phyloP scores from a whole-genome alignment of 2,888 invertebrate genomes.

The Andrena haemorrhoa region DNA sequence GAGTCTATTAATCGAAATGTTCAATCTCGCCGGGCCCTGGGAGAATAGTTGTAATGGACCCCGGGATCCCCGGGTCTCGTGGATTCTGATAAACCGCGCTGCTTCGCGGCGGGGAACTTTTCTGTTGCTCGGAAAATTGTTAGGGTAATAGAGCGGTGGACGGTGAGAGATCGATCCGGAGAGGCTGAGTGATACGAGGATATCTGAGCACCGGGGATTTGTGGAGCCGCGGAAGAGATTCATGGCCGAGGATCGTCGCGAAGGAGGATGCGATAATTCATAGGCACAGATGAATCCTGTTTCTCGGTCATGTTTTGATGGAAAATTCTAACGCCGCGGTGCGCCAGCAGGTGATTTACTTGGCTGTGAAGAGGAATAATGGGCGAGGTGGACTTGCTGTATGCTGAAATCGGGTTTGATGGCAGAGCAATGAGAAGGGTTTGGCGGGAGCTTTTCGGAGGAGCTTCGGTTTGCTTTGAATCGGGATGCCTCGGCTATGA shows the following conservation, averaged over 20 bases:
- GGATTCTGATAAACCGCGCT: neutral
- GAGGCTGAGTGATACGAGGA: too few species aligned
- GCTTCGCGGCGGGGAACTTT: too few species aligned
- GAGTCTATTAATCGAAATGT: slow-evolving; percentile 4
- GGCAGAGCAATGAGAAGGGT: slow-evolving; percentile 40
- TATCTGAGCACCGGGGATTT: too few species aligned
- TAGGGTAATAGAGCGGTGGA: too few species aligned
- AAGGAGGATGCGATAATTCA: neutral
- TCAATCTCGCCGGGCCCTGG: neutral
- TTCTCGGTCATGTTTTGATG: neutral
- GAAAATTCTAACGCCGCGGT: neutral
- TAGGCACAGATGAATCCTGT: neutral
- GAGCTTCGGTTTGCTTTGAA: slow-evolving; percentile 48
- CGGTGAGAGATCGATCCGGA: too few species aligned
- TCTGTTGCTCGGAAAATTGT: too few species aligned
- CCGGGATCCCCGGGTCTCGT: neutral
- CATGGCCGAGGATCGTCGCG: neutral
- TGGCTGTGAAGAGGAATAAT: neutral
- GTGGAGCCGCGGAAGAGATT: too few species aligned
- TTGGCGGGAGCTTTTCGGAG: slow-evolving; percentile 30
- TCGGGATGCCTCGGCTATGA: neutral
- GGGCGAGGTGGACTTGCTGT: neutral
- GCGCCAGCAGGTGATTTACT: neutral
- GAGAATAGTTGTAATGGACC: neutral
- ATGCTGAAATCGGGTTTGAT: neutral